Percentiles rank a stretch among this genome's conserved stretches.
Evolutionary conservation across 2,797 vertebrate genomes (phyloP).

Genomic region (Lacerta agilis): DNA sequence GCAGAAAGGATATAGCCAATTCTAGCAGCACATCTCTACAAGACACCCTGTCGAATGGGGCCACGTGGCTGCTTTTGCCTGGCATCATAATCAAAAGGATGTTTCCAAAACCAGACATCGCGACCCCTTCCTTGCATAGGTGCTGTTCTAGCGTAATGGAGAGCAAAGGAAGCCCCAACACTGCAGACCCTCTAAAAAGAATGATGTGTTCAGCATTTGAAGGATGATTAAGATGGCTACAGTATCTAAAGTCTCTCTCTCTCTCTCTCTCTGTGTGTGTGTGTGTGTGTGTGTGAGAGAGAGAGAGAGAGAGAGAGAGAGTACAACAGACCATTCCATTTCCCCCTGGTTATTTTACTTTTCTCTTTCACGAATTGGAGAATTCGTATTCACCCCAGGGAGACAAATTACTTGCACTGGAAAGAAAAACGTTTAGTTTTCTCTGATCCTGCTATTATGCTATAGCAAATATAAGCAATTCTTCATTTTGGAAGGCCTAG

Average conservation of each 20-base stretch:
- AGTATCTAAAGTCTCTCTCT: neutral
- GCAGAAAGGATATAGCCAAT: neutral
- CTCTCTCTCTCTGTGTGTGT: too few relatives aligned
- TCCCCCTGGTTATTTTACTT: neutral
- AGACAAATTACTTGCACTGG: neutral
- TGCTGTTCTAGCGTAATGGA: neutral
- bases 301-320: too few relatives aligned
- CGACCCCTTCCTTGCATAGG: neutral
- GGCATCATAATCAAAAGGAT: neutral
- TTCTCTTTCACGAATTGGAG: neutral
- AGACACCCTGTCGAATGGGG: neutral
- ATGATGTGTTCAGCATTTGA: neutral
- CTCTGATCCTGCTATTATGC: neutral
- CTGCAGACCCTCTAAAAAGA: constrained; percentile 25
- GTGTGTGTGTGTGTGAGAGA: too few relatives aligned
- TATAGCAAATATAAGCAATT: neutral
- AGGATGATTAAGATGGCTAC: neutral
- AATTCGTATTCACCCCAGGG: neutral
- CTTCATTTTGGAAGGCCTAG: neutral
- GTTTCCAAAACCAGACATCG: neutral
- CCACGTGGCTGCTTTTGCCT: neutral
- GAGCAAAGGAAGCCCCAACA: neutral
- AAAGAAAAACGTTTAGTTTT: neutral
- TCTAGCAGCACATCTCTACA: neutral
- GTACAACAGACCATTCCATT: neutral